Base-by-base conservation (phyloP, 2,113 vertebrate species). In the Ellobius talpinus region DNA sequence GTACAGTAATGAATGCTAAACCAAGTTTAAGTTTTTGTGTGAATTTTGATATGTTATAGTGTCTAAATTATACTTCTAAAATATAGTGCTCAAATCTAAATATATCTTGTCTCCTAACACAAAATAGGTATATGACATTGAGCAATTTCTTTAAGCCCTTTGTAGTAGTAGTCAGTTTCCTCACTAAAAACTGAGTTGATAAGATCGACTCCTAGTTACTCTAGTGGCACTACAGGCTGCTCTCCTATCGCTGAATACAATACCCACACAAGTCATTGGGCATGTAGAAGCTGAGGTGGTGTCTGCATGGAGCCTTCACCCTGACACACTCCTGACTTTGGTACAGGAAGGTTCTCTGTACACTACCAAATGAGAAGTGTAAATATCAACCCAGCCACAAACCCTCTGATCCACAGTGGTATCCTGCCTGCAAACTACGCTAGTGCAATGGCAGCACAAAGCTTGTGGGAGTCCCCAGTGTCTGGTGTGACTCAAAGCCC, bases 11-110 rank as follows among this genome's bases (percentile, higher is more conserved):
- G n/a, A 87, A 84, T 50, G 3, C 81, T 76, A 85, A 91, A 58
- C 24, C 74, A 73, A 92, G 7, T 45, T 17, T 42, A 90, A 74
- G 21, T 90, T 94, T 72, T 90, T 90, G 76, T 74, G 47, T 87
- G 39, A 90, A 31, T 39, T 87, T 91, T 82, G 36, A 50, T 65
- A 19, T 42, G 13, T 45, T 92, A 29, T 47, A 68, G 45, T 39
- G 36, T 87, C 23, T 95, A 13, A 47, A 96, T 77, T 45, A 47
- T 72, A 4, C 21, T 58, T 39, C 10, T 39, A 92, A 79, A 94
- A 65, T 61, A 88, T 3, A 87, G 31, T 79, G 13, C 76, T 89
- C 76, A 72, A 95, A 88, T 78, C 23, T 55, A 74, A 3, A 58
- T 84, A 77, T 58, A 68, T 55, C n/a, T 66, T 92, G 58, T 3